Evolutionary conservation across 2,113 vertebrate species (phyloP).

Genomic region (Baryphthengus martii): DNA sequence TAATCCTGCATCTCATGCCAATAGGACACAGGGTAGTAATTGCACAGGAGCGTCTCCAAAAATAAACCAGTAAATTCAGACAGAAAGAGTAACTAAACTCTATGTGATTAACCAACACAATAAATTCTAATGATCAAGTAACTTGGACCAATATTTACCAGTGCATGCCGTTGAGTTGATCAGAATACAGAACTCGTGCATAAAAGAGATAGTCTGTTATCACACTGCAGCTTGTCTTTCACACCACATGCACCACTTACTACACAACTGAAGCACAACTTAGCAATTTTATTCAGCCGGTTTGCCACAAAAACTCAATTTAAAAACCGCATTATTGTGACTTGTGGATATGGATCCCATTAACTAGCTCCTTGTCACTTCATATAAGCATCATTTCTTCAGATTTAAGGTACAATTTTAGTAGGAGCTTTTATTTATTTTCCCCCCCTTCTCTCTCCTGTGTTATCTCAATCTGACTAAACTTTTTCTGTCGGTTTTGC

Average conservation of each 20-base stretch:
- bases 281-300: slow-evolving; percentile 33
- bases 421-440: background rate
- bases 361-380: slow-evolving; percentile 44
- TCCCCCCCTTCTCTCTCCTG: background rate
- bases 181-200: slow-evolving; percentile 45
- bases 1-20: background rate
- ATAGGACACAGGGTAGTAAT: background rate
- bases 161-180: slow-evolving; percentile 4
- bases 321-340: slow-evolving; percentile 46
- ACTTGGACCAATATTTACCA: slow-evolving; percentile 35
- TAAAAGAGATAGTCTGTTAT: slow-evolving; percentile 57
- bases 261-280: slow-evolving; percentile 52
- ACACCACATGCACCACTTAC: slow-evolving; percentile 46
- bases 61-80: background rate
- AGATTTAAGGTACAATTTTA: slow-evolving; percentile 35
- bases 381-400: slow-evolving; percentile 18
- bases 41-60: background rate
- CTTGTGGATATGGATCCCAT: slow-evolving; percentile 56
- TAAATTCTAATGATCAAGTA: slow-evolving; percentile 16
- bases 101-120: background rate
- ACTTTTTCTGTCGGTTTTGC: background rate
- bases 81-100: background rate
- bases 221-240: slow-evolving; percentile 22
- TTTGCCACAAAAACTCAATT: slow-evolving; percentile 61
- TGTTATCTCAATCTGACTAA: slow-evolving; percentile 28